These are phyloP conservation scores for Cyanistes caeruleus DNA, from an alignment of 2,113 vertebrate genomes.

Conservation along the genomic window DNA sequence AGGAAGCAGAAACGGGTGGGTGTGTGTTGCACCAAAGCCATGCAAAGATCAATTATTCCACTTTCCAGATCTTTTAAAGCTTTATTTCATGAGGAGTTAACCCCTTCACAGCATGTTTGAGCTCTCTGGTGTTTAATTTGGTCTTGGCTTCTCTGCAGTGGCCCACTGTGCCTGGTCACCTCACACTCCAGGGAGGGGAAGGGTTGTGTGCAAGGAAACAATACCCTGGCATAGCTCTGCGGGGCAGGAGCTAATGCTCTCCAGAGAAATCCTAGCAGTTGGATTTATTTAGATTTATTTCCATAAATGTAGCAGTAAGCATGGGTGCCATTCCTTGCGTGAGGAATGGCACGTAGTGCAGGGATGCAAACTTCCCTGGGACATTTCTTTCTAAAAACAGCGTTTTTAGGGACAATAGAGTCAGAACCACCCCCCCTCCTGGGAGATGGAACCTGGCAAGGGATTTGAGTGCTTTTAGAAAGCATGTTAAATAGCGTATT, in stretches of 20 bases:
- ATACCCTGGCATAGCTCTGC: not conserved
- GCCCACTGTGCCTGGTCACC: too few species aligned
- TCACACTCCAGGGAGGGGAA: not conserved
- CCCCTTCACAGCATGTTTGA: not conserved
- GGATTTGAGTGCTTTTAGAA: not conserved
- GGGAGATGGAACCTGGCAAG: not conserved
- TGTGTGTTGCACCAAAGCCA: not conserved
- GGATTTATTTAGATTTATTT: not conserved
- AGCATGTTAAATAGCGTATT: not conserved
- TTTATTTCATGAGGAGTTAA: not conserved
- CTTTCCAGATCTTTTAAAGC: not conserved
- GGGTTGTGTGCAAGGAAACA: not conserved
- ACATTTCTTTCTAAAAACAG: not conserved
- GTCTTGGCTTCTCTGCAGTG: not conserved
- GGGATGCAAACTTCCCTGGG: not conserved
- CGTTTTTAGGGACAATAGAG: slow-evolving; percentile 2
- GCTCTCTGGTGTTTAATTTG: too few species aligned
- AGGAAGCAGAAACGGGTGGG: not conserved
- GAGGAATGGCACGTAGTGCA: not conserved
- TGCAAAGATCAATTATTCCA: not conserved
- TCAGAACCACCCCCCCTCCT: not conserved
- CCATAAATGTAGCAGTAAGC: not conserved
- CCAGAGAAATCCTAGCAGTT: not conserved
- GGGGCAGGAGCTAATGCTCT: not conserved
- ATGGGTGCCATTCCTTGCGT: not conserved